Evolutionary conservation across 2,113 vertebrate species (phyloP), one percentile per base, ranked within the genome.

Genomic region (Syngnathus typhle): DNA sequence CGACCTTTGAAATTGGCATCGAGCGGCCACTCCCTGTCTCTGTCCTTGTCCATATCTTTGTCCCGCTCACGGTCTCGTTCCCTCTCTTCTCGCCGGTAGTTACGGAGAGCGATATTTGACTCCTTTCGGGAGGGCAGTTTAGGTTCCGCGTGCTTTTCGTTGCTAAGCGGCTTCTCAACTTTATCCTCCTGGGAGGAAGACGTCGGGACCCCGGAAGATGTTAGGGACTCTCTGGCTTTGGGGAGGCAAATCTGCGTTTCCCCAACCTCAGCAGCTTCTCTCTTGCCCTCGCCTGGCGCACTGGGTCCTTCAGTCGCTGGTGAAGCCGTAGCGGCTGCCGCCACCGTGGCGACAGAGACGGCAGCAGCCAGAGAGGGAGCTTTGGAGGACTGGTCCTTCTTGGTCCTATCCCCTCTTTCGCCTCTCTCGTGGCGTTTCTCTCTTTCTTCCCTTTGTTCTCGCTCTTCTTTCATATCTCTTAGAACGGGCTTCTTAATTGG

Each of bases 401-500:
- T 70, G n/a, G 80, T 79, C 83, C 92, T 68, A 83, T 94, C 78
- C 65, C 80, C 87, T 84, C 94, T 77, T 46, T 88, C 84, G 32
- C 76, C 89, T 77, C 93, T 93, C 70, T 96, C 95, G 0, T 81
- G 89, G 23, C 81, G 90, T 75, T 93, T 95, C 73, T 98, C 96
- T 12, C 93, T 93, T 76, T 99, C 96, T 72, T 93, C 94, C 69
- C 94, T 91, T 74, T 96, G 94, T 67, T 99, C 97, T 1, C 96
- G 88, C 69, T 99, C 97, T 65, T 98, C 97, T 81, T 97, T 99
- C 96, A 99, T 98, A 77, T 99, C 97, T 75, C 96, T 91, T 23
- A 99, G 90, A 6, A 99, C 89, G 13, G 97, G 97, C 67, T 99
- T 99, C 80, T 99, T 99, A 84, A 99, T 98, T 36, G 96, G 98